A percentile compares a stretch with the other conserved stretches of the same genome.
Evolutionary conservation across 2,888 invertebrate genomes (phyloP).

Genomic region (Conops quadrifasciatus): DNA sequence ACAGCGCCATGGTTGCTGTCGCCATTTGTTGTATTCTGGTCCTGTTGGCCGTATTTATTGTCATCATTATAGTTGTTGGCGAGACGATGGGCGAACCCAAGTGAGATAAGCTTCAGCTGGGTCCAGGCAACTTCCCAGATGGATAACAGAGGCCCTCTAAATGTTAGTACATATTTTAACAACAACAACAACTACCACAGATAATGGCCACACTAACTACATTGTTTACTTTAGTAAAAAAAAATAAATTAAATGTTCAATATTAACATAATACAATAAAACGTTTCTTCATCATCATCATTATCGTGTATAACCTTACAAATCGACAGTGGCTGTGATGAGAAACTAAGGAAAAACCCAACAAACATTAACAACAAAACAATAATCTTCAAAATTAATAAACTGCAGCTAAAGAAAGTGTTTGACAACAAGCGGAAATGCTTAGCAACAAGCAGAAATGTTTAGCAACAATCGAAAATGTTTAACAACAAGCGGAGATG

Average conservation of each 20-base stretch:
- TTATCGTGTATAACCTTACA: no score
- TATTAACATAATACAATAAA: neutral
- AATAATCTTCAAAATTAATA: no score
- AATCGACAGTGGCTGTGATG: no score
- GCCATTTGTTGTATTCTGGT: conserved; percentile 85
- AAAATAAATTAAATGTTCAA: neutral
- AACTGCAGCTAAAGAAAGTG: no score
- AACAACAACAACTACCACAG: conserved; percentile 25
- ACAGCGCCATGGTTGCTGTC: conserved; percentile 78
- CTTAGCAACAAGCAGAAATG: no score
- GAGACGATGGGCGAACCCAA: conserved; percentile 76
- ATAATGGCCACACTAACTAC: conserved; percentile 33
- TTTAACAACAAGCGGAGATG: no score
- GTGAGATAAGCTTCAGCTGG: conserved; percentile 67
- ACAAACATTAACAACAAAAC: no score
- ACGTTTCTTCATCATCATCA: neutral
- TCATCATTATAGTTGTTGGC: conserved; percentile 82
- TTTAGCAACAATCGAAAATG: neutral
- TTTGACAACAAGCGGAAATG: no score
- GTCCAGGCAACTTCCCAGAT: conserved; percentile 66
- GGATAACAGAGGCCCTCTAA: conserved; percentile 65
- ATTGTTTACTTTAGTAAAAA: neutral
- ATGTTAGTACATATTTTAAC: conserved; percentile 41
- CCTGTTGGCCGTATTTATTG: conserved; percentile 81
- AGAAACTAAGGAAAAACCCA: no score